Evolutionary conservation across 1,140 invertebrate species (phyloP).

Genomic region (Gryllus bimaculatus): DNA sequence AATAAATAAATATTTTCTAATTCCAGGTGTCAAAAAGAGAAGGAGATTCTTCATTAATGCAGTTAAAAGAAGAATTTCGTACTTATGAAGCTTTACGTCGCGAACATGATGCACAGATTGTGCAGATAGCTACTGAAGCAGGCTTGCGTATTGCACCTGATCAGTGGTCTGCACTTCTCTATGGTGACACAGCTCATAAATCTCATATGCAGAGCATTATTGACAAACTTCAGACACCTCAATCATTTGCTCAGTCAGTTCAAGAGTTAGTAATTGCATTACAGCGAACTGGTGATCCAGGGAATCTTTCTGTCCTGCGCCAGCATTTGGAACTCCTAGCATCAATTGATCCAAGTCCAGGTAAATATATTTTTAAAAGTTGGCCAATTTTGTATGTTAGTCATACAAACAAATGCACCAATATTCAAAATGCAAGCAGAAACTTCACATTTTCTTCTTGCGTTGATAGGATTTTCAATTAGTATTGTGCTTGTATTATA

Average conservation of each 20-base stretch:
- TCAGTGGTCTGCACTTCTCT: constrained; percentile 94
- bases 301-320: constrained; percentile 60
- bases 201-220: constrained; percentile 99
- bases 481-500: no score
- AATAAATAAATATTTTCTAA: constrained; percentile 10
- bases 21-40: constrained; percentile 87
- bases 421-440: no score
- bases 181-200: constrained; percentile 91
- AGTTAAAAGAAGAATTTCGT: constrained; percentile 94
- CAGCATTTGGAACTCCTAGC: constrained; percentile 77
- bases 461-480: no score
- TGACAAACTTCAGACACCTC: constrained; percentile 84
- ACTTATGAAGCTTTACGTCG: constrained; percentile 85
- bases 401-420: no score
- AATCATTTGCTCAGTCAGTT: constrained; percentile 81
- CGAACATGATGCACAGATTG: constrained; percentile 97
- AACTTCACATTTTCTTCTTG: no score
- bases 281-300: constrained; percentile 83
- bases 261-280: constrained; percentile 87
- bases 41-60: constrained; percentile 96
- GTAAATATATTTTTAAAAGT: constrained; percentile 33
- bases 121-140: constrained; percentile 95
- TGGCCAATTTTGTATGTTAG: not conserved
- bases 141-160: constrained; percentile 94
- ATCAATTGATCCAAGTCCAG: constrained; percentile 70